Base-by-base conservation (phyloP, 1,140 invertebrate species). In the Pogonomyrmex californicus region DNA sequence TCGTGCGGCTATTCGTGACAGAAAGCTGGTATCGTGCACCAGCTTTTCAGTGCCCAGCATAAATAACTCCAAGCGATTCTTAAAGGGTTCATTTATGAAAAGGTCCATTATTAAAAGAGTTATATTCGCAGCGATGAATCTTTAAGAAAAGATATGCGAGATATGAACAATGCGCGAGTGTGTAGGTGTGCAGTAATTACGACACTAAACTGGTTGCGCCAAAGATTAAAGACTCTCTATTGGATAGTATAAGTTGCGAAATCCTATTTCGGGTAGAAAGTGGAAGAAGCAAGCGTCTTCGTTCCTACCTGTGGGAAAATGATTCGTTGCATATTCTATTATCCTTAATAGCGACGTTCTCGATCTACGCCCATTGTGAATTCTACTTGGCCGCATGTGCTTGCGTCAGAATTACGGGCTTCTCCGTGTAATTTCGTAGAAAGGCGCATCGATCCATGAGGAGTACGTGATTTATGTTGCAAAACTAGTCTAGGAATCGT, bases 1-100 rank as follows among this genome's bases (percentile, higher is more conserved):
- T 76, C 77, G 70, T 87, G 88, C 73, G 75, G 70, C 86, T 86
- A 87, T 93, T 93, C 92, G 92, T 94, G 92, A 93, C 91, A 89
- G 91, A 92, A 93, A 92, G 83, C 87, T 86, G 68, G 63, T 88
- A 90, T 90, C 89, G 91, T 92, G 87, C 65, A 30, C 41, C 56
- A 54, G 68, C 85, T 87, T 38, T 23, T 60, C 66, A 12, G 78
- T 86, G 86, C 68, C 77, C 85, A 58, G 82, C 85, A 75, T 60
- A 89, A 91, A 91, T 77, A 91, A 86, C 9, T n/a, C n/a, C 38
- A 10, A 56, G 49, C 65, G 17, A 70, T 81, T 30, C 51, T 56
- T 30, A 70, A 56, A 41, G 47, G 38, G 23, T 33, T 44, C 23
- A 14, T 58, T 81, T 58, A 44, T 14, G 23, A 68, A 49, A 44